These are phyloP conservation scores for Hydriomena furcata DNA, from an alignment of 2,888 invertebrate species.

Conservation along the genomic window DNA sequence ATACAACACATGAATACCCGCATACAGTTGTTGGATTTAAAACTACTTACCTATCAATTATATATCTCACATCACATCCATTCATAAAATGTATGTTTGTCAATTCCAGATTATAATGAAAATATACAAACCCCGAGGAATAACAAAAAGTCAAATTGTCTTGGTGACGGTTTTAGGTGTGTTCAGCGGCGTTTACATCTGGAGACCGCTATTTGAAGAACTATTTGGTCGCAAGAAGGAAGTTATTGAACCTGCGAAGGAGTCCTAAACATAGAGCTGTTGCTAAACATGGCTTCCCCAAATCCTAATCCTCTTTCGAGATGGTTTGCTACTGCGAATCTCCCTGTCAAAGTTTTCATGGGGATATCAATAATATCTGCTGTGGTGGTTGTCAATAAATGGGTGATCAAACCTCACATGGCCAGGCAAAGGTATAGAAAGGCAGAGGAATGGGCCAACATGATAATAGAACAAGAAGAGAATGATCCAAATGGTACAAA, in stretches of 20 bases:
- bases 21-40: too few relatives aligned
- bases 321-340: conserved; percentile 57
- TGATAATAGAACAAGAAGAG: conserved; percentile 67
- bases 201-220: conserved; percentile 74
- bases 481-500: conserved; percentile 38
- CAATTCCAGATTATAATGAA: conserved; percentile 57
- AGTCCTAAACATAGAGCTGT: too few relatives aligned
- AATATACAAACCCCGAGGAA: conserved; percentile 65
- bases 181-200: conserved; percentile 76
- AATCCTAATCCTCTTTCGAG: conserved; percentile 24
- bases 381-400: conserved; percentile 51
- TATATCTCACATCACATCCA: too few relatives aligned
- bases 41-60: too few relatives aligned
- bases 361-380: conserved; percentile 62
- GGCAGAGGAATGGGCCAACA: conserved; percentile 70
- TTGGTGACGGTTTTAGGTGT: conserved; percentile 70
- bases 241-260: conserved; percentile 30
- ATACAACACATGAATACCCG: too few relatives aligned
- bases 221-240: conserved; percentile 45
- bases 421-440: conserved; percentile 47
- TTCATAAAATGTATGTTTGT: not conserved
- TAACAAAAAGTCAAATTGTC: conserved; percentile 66
- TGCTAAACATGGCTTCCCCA: conserved; percentile 49
- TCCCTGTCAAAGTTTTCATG: conserved; percentile 64
- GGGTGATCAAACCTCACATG: conserved; percentile 54